A percentile compares a stretch with the other conserved stretches of the same genome.
phyloP scores from a whole-genome alignment of 92 coral and sea anemone genomes.

The Epizoanthus fatuus region DNA sequence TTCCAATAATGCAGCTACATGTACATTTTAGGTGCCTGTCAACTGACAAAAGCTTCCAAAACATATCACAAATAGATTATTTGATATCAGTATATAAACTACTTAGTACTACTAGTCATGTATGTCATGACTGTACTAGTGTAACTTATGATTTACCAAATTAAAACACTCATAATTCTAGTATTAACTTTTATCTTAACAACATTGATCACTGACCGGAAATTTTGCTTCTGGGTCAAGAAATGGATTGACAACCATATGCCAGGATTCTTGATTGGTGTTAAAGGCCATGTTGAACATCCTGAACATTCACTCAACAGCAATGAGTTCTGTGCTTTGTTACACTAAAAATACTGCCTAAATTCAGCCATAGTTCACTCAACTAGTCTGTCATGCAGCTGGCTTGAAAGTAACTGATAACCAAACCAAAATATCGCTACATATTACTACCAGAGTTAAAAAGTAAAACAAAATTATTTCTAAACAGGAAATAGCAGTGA shows the following conservation, averaged over 20 bases:
- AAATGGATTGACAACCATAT: conserved; percentile 39
- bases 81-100: background rate
- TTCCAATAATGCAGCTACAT: no score
- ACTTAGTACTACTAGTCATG: background rate
- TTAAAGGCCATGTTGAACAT: conserved; percentile 7
- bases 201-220: conserved; percentile 36
- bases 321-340: background rate
- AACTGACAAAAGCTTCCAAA: no score
- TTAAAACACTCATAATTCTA: background rate
- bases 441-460: background rate
- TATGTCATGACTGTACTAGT: background rate
- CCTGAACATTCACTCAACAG: background rate
- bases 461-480: background rate
- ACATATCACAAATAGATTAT: no score
- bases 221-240: conserved; percentile 27
- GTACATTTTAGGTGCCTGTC: no score
- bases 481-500: conserved; percentile 40
- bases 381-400: no score
- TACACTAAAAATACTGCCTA: no score
- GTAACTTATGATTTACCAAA: no score
- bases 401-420: background rate
- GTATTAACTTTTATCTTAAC: background rate
- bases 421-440: background rate
- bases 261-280: conserved; percentile 31
- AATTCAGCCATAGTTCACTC: no score